A percentile compares a stretch with the other conserved stretches of the same genome.
These are phyloP conservation scores for Saccostrea cuccullata DNA, from an alignment of 1,140 invertebrate genomes.

Conservation along the genomic window DNA sequence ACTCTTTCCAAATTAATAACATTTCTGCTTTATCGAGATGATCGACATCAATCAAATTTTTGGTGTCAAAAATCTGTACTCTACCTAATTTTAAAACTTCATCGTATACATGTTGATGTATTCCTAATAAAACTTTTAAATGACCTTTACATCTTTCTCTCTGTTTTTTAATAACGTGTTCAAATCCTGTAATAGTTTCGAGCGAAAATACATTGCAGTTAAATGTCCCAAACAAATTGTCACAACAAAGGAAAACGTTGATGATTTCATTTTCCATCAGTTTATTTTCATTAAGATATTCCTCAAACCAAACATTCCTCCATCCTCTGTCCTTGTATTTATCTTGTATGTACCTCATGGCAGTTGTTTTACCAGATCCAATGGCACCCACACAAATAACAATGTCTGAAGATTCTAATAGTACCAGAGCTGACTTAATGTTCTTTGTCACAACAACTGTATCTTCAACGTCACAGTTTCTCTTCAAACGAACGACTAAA, in stretches of 20 bases:
- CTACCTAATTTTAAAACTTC: background rate
- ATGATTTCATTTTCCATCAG: background rate
- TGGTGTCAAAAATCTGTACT: background rate
- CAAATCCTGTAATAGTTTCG: background rate
- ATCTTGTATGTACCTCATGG: background rate
- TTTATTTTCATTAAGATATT: background rate
- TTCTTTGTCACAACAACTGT: background rate
- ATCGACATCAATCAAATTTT: background rate
- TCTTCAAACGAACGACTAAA: too few relatives aligned
- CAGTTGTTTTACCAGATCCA: background rate
- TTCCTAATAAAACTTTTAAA: background rate
- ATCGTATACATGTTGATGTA: background rate
- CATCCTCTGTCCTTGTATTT: background rate
- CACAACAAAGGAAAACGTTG: background rate
- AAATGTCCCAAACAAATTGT: background rate
- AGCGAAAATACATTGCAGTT: background rate
- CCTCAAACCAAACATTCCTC: background rate
- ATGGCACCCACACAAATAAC: background rate
- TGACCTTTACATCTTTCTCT: background rate
- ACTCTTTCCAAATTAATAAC: background rate
- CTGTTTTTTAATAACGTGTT: background rate
- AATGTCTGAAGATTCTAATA: background rate
- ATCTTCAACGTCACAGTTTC: background rate
- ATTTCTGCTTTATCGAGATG: background rate
- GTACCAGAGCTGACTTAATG: background rate